phyloP scores from a whole-genome alignment of 2,888 invertebrate species.

The Priocnemis perturbator region DNA sequence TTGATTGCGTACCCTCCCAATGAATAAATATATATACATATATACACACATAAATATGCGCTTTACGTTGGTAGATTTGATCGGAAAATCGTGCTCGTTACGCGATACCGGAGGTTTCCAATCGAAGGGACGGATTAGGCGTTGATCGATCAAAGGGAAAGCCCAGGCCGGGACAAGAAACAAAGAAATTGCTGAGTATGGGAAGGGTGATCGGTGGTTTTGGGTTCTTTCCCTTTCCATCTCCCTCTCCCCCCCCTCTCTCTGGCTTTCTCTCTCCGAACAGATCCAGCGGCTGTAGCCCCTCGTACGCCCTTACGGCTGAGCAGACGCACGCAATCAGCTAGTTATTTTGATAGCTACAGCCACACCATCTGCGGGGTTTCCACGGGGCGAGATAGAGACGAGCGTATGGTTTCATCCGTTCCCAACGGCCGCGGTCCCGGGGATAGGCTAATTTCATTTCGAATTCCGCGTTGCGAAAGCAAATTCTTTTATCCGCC shows the following conservation, averaged over 20 bases:
- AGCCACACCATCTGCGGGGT: conserved; percentile 44
- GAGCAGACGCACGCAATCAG: conserved; percentile 51
- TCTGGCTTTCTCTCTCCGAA: not conserved
- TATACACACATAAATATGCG: too few species aligned
- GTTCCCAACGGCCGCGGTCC: not conserved
- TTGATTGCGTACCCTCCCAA: too few species aligned
- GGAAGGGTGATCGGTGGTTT: conserved; percentile 7
- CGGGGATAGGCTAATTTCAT: not conserved
- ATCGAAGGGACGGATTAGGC: not conserved
- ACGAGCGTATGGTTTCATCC: conserved; percentile 36
- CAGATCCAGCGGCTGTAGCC: conserved; percentile 12
- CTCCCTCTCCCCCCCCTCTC: not conserved
- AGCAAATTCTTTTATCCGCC: not conserved
- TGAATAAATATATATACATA: too few species aligned
- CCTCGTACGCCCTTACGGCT: conserved; percentile 23
- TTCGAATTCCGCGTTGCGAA: conserved; percentile 3
- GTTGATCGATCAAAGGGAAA: conserved; percentile 6
- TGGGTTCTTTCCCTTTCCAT: not conserved
- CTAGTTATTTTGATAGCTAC: conserved; percentile 56
- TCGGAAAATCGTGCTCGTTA: too few species aligned
- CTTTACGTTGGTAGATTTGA: too few species aligned
- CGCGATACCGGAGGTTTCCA: too few species aligned
- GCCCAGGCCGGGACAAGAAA: not conserved
- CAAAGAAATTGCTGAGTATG: conserved; percentile 9
- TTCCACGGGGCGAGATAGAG: conserved; percentile 36